These are phyloP conservation scores for Oenanthe melanoleuca DNA, from an alignment of 2,113 vertebrate species.

Conservation along the genomic window DNA sequence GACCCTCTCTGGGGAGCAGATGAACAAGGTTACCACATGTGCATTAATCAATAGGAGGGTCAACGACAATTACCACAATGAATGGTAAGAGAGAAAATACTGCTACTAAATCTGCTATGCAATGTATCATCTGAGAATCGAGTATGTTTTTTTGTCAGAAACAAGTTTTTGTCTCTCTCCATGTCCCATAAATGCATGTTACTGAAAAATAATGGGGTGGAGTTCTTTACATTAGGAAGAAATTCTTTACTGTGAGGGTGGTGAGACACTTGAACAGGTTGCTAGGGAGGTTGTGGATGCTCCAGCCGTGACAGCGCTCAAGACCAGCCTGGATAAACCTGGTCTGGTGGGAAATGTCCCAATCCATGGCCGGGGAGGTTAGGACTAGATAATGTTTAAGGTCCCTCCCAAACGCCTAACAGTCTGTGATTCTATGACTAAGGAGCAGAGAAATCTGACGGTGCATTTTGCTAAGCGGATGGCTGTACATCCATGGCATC, in stretches of 20 bases:
- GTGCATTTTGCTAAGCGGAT: accelerated
- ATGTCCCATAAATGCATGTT: not conserved
- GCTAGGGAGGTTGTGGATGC: not conserved
- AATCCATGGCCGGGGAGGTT: not conserved
- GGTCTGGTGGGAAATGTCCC: not conserved
- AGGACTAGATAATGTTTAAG: not conserved
- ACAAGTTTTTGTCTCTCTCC: not conserved
- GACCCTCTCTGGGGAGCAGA: not conserved
- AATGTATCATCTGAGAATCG: not conserved
- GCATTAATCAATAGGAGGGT: not conserved
- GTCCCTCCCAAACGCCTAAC: not conserved
- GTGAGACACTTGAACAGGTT: not conserved
- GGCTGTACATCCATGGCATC: accelerated
- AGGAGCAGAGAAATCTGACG: not conserved
- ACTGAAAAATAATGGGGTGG: not conserved
- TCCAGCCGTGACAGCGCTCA: not conserved
- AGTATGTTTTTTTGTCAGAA: not conserved
- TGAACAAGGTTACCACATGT: not conserved
- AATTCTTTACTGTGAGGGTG: not conserved
- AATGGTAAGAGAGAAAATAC: not conserved
- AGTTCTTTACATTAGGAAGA: not conserved
- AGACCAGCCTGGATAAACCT: not conserved
- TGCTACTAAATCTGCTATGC: not conserved
- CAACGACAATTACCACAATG: not conserved
- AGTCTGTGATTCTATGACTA: not conserved